These are phyloP conservation scores for Hybos culiciformis DNA, from an alignment of 2,888 invertebrate species.

Conservation along the genomic window DNA sequence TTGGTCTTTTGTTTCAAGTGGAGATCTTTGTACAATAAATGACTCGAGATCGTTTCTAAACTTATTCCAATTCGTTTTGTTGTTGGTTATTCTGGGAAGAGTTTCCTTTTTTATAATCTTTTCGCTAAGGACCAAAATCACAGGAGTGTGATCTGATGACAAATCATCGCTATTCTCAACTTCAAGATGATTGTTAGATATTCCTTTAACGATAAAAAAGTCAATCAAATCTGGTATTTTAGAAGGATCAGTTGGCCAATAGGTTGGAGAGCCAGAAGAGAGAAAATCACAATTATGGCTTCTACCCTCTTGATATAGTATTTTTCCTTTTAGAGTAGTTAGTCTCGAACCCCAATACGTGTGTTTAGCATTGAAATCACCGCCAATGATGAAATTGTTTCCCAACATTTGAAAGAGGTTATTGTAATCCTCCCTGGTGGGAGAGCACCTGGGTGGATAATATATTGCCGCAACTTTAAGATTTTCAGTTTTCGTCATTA, in stretches of 20 bases:
- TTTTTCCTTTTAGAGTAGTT: constrained; percentile 1
- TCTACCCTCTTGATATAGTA: background rate
- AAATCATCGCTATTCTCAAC: background rate
- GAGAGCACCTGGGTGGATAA: constrained; percentile 2
- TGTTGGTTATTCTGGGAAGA: background rate
- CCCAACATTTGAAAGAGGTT: background rate
- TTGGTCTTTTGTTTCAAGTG: background rate
- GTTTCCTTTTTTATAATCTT: background rate
- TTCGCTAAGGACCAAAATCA: background rate
- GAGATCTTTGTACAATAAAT: background rate
- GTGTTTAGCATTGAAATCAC: constrained; percentile 4
- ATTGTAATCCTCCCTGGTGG: background rate
- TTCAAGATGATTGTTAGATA: background rate
- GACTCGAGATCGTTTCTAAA: constrained; percentile 2
- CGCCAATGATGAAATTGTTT: background rate
- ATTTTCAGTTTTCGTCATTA: background rate
- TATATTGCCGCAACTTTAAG: constrained; percentile 1
- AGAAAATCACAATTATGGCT: background rate
- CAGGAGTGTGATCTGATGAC: constrained; percentile 2
- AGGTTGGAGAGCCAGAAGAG: constrained; percentile 7
- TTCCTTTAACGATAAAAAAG: constrained; percentile 7
- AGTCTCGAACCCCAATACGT: constrained; percentile 5
- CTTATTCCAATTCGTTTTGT: background rate
- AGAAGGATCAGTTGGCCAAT: constrained; percentile 9
- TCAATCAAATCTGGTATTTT: constrained; percentile 9